Base-by-base conservation (phyloP, 2,888 invertebrate genomes). In the Leucophenga montana region DNA sequence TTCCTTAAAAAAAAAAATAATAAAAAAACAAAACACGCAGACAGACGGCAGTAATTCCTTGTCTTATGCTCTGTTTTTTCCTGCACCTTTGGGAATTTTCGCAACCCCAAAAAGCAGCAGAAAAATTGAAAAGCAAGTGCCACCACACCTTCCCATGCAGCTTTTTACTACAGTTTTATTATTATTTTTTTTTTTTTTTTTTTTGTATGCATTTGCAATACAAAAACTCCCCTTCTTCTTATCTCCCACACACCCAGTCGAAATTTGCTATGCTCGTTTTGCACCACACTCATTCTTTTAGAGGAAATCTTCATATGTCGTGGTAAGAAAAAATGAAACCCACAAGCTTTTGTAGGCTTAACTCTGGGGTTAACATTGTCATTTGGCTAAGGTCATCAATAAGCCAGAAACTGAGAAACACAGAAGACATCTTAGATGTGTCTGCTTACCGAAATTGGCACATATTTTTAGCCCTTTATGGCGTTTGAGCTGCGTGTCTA, bases 351-450 rank as follows among this genome's bases (percentile, higher is more conserved):
- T 77, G 70, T 73, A 73, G 71, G 73, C 74, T 71, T 46, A 62
- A 62, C 16, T 66, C 14, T 44, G 64, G 62, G 70, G 33, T 18
- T 68, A 65, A 13, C 27, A 11, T 20, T 22, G 18, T 14, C 54
- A 67, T 72, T 18, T 50, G 27, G 39, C 67, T 74, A 67, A 78
- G 83, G 78, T 83, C 84, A 84, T 85, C 84, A 84, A 84, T 84
- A 85, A 84, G 73, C 80, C 46, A 46, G 46, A 2, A 13, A 48
- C 27, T 27, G 8, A 8, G 33, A 3, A 27, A 31, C 76, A 53
- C 6, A 20, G 53, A 16, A 53, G 16, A 16, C 18, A 44, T 44
- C 57, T 31, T 65, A 39, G 59, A 59, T 71, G 76, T 75, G 76
- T 75, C 72, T 73, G 75, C 78, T 78, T 78, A 78, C 79, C 74